Evolutionary conservation across 1,140 invertebrate species (phyloP).

Genomic region (Drosophila neocordata): DNA sequence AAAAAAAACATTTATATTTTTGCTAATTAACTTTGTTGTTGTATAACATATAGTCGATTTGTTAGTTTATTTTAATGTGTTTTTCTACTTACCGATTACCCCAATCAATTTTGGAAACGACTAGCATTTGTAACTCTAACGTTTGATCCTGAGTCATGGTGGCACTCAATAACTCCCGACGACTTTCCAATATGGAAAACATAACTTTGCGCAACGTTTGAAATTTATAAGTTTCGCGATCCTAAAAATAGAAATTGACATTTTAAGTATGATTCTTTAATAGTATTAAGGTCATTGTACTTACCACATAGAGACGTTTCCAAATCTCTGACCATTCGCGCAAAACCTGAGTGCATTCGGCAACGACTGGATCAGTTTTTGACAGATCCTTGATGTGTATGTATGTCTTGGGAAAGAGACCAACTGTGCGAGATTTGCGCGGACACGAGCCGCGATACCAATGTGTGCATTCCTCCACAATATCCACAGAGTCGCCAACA

Average conservation of each 20-base stretch:
- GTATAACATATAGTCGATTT: too few species aligned
- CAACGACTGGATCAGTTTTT: slow-evolving; percentile 94
- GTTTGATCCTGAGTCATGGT: slow-evolving; percentile 95
- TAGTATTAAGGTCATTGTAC: neutral
- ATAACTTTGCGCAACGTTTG: slow-evolving; percentile 92
- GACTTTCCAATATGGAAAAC: slow-evolving; percentile 92
- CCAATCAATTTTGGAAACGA: slow-evolving; percentile 96
- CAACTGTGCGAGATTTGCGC: slow-evolving; percentile 90
- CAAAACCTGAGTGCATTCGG: slow-evolving; percentile 94
- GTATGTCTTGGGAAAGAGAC: slow-evolving; percentile 92
- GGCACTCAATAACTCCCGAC: slow-evolving; percentile 91
- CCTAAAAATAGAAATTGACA: slow-evolving; percentile 84
- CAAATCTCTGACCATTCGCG: slow-evolving; percentile 96
- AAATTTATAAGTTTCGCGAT: slow-evolving; percentile 92
- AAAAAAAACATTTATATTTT: too few species aligned
- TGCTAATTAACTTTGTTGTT: too few species aligned
- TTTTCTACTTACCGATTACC: slow-evolving; percentile 92
- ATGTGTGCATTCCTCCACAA: slow-evolving; percentile 93
- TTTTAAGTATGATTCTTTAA: neutral
- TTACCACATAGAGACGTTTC: slow-evolving; percentile 94
- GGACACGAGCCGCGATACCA: slow-evolving; percentile 93
- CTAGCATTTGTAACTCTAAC: slow-evolving; percentile 91
- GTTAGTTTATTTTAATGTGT: too few species aligned
- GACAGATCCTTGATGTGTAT: slow-evolving; percentile 89
- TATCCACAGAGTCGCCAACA: slow-evolving; percentile 95